A percentile compares a stretch with the other conserved stretches of the same genome.
Conservation (phyloP, 2,113 vertebrate genomes). For the Globicephala melas region DNA sequence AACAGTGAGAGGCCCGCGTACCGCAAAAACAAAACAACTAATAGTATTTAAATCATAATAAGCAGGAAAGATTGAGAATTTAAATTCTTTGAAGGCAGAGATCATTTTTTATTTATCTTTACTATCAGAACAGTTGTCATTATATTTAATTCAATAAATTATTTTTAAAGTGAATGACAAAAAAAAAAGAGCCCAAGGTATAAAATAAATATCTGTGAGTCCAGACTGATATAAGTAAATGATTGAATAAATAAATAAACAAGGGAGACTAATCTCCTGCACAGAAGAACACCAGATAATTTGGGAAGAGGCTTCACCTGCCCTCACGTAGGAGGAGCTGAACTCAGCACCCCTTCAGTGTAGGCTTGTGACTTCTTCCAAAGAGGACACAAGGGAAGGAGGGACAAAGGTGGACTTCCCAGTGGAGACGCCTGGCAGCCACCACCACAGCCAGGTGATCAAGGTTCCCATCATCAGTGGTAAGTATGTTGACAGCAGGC, state of each 20-base stretch:
- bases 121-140: background rate
- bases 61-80: background rate
- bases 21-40: background rate
- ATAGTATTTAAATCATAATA: slow-evolving; percentile 5
- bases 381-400: too few species aligned
- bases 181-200: background rate
- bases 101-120: slow-evolving; percentile 20
- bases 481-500: background rate
- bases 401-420: background rate
- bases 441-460: background rate
- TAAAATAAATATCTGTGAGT: background rate
- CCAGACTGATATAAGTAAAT: background rate
- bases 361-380: background rate
- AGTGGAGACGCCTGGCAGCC: background rate
- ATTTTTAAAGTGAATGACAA: background rate
- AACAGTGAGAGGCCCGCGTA: too few species aligned
- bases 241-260: background rate
- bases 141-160: background rate
- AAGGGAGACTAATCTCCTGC: background rate
- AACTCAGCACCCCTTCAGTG: background rate
- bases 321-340: background rate
- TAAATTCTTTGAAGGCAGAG: background rate
- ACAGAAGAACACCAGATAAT: background rate
- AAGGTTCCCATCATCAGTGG: rapidly evolving
- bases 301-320: too few species aligned